Evolutionary conservation across 2,113 vertebrate species (phyloP), one percentile per base, ranked within the genome.

Genomic region (Coreoperca whiteheadi): DNA sequence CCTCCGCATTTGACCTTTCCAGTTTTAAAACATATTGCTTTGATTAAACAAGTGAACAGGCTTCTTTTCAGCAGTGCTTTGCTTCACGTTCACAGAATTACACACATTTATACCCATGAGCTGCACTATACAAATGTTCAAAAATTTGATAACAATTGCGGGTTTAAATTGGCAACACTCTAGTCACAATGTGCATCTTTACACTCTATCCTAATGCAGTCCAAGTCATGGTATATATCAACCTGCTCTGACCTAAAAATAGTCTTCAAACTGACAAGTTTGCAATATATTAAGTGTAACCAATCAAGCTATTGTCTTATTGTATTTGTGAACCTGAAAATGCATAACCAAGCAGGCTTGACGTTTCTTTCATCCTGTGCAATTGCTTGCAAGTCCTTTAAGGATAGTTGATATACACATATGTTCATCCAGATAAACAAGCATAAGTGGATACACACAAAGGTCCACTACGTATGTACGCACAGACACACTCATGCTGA

Each of bases 1-100:
- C 75, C 51, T 74, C 23, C 77, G 74, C 5, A 20, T 78, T 54
- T 71, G 79, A 86, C 59, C 64, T 74, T n/a, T 77, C 21, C 53
- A 15, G 53, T 53, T 77, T 71, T 64, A 54, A 85, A 74, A 43
- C 51, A 1, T 43, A 72, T 51, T 51, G 39, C 66, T 76, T 68
- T 82, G 66, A 79, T 39, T 63, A 72, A n/a, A 50, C 21, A n/a
- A 56, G 28, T 60, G 23, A 2, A 41, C n/a, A 28, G 21, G 18
- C 18, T 54, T 51, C 39, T 64, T 64, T 50, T 37, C 4, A 23
- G 10, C 43, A 41, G 30, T 6, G 3, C 53, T 82, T 25, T 59
- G n/a, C n/a, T 9, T 70, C 34, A 56, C 41, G 15, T 32, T 12
- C 37, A 53, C 18, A 43, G 20, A 56, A 32, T 43, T 48, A 57